Evolutionary conservation across 2,113 vertebrate species (phyloP).

Genomic region (Hemicordylus capensis): DNA sequence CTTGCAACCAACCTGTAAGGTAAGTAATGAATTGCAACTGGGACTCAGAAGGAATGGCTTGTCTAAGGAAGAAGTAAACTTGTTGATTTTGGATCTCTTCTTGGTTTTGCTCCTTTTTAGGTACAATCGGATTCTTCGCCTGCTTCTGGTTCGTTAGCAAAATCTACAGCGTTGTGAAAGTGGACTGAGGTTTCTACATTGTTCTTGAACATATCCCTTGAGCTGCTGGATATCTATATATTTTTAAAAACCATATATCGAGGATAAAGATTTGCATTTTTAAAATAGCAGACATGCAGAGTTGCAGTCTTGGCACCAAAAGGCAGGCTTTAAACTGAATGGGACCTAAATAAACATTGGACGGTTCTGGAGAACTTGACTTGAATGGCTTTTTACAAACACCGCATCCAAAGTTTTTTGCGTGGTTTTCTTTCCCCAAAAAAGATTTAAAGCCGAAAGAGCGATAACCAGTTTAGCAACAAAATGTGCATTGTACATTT

Average conservation of each 20-base stretch:
- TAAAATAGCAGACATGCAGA: slow-evolving; percentile 38
- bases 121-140: slow-evolving; percentile 90
- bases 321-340: slow-evolving; percentile 32
- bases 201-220: slow-evolving; percentile 49
- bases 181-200: slow-evolving; percentile 81
- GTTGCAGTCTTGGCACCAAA: slow-evolving; percentile 45
- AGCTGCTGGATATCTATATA: slow-evolving; percentile 35
- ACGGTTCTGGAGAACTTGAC: slow-evolving; percentile 29
- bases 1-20: too few species aligned
- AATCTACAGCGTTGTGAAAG: slow-evolving; percentile 93
- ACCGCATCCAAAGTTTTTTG: neutral
- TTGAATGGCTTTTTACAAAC: slow-evolving; percentile 3
- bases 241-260: slow-evolving; percentile 46
- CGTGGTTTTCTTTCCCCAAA: neutral
- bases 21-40: too few species aligned
- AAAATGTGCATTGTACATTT: slow-evolving; percentile 30
- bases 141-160: slow-evolving; percentile 95
- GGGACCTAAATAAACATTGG: slow-evolving; percentile 20
- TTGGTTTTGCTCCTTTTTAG: slow-evolving; percentile 75
- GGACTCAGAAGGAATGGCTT: too few species aligned
- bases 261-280: slow-evolving; percentile 53
- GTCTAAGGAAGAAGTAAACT: neutral
- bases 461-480: slow-evolving; percentile 25
- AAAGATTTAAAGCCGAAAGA: slow-evolving; percentile 45
- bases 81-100: neutral